Base-by-base conservation (phyloP, 2,797 vertebrate species). In the Hippoglossus hippoglossus region DNA sequence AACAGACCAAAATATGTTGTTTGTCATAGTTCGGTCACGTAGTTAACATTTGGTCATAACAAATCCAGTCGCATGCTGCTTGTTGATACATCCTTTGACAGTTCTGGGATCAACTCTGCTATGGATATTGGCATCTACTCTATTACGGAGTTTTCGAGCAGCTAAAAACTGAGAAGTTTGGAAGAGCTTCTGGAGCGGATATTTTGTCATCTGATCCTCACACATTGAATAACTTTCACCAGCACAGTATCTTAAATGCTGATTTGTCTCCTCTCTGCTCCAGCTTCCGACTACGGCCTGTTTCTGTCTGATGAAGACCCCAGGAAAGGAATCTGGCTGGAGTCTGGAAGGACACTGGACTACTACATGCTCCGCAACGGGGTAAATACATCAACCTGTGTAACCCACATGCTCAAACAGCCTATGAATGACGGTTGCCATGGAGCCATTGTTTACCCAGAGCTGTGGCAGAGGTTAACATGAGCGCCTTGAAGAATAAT, bases 351-450 rank as follows among this genome's bases (percentile, higher is more conserved):
- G 81, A 96, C 97, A 0, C 92, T 99, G 92, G 98, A 99, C 93
- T 99, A 99, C 89, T 99, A 99, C 91, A 99, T 99, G 98, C 95
- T 99, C 21, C 95, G 98, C 70, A 99, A 97, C 63, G 98, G 98
- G 97, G 98, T 99, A 97, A 88, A 78, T 74, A 63, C 15, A 49
- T 49, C n/a, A 50, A 16, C 46, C 22, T 34, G 44, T 75, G 51
- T 34, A 22, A 54, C 55, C 3, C 21, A 60, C 39, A 36, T 47
- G 28, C 41, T 25, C 36, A 21, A 46, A 60, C 34, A 49, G 9
- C 24, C 44, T 25, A 18, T 47, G 6, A 54, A 49, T 50, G 63
- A 50, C 36, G 31, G 61, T 7, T 39, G 8, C 47, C 39, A 46
- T 26, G 51, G 50, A 46, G 28, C 1, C 8, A 66, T 2, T 75